Conservation (phyloP, 2,113 vertebrate species). For the Desmodus rotundus region DNA sequence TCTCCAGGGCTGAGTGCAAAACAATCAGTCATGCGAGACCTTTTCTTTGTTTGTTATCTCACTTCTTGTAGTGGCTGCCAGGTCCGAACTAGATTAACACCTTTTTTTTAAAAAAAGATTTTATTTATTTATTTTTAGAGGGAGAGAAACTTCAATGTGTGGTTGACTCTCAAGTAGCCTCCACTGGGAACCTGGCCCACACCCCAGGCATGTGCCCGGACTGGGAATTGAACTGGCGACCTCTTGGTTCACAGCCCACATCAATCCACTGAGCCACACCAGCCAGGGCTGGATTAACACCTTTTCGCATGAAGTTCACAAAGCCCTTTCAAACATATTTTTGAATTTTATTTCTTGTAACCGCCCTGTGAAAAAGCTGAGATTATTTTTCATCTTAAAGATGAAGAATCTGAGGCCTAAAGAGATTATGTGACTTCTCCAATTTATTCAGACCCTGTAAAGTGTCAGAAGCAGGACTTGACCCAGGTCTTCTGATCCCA, state of each 20-base stretch:
- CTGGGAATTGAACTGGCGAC: no score
- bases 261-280: no score
- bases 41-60: not conserved
- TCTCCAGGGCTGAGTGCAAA: not conserved
- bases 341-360: not conserved
- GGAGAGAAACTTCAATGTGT: no score
- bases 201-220: no score
- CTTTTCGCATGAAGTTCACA: not conserved
- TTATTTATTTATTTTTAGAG: no score
- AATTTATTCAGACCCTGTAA: not conserved
- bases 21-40: not conserved
- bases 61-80: not conserved
- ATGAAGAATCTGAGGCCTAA: not conserved
- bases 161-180: no score
- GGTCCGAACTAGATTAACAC: not conserved
- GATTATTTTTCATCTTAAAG: not conserved
- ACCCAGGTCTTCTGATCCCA: not conserved
- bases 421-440: not conserved
- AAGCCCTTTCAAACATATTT: not conserved
- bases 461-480: not conserved
- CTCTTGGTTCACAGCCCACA: no score
- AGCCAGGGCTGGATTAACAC: not conserved
- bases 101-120: no score
- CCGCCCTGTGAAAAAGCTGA: not conserved
- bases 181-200: no score